Base-by-base conservation (phyloP, 53 echinoderm and acorn worm genomes). In the Stichopus horrens region DNA sequence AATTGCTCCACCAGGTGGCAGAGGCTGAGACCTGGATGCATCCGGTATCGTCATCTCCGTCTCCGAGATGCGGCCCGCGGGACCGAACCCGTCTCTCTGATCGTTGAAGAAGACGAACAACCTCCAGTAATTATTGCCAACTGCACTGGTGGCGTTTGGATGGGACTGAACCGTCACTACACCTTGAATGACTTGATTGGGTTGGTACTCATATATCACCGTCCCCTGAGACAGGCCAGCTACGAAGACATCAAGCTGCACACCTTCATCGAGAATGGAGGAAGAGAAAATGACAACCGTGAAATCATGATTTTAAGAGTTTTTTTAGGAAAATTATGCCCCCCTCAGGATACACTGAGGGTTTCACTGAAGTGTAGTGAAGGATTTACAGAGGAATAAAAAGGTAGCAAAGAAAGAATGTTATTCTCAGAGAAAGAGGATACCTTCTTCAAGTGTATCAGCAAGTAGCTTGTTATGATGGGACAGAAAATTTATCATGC, bases 31-130 rank as follows among this genome's bases (percentile, higher is more conserved):
- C 55, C 23, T 58, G 74, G 52, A 21, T 60, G 86, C 86, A 0
- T 0, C 5, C 9, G 4, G 9, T 52, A 79, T 90, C 57, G 87
- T 75, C 74, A 37, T 37, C 8, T 80, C 92, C 14, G 81, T 55
- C 5, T 53, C 23, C 18, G 79, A 22, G 6, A 81, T 80, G 65
- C 82, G 75, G 23, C 90, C 89, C 60, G 83, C 57, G 53, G 79
- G 54, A 7, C 90, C 81, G 14, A 77, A 77, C 54, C 90, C 93
- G 22, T 91, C 58, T 0, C 55, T 0, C 11, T 79, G 76, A 10
- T 85, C 91, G 83, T 83, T 94, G 88, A 91, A 93, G 78, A 91
- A 95, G 90, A 92, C 90, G 56, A 18, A 91, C 57, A 91, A 58
- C 53, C 84, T 71, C 95, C 95, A 95, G 55, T 91, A 88, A 23